Base-by-base conservation (phyloP, 2,797 vertebrate species). In the Crenuchus spilurus region DNA sequence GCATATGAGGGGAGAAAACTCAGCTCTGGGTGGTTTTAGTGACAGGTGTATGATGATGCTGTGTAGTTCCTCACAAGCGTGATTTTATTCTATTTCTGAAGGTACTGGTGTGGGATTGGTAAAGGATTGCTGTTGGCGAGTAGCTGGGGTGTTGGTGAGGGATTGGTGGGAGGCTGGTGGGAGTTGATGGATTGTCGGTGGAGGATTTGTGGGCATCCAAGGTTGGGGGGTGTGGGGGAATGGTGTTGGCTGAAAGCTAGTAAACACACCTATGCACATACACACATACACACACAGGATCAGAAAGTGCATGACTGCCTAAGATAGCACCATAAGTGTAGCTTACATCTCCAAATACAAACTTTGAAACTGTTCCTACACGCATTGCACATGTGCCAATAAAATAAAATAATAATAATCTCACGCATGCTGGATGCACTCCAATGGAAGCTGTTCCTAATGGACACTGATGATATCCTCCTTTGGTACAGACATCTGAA, bases 261-360 rank as follows among this genome's bases (percentile, higher is more conserved):
- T 49, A 52, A 41, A 39, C 55, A 37, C 62, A 54, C 77, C 13
- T 77, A 42, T 42, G 46, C 76, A 57, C 78, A 37, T 64, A 54
- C 66, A 46, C 63, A 14, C 55, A 44, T 51, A 46, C 68, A 61
- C 51, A 44, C 87, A 79, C 82, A 64, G 35, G 79, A 76, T 89
- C 86, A 88, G 80, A 92, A 92, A 92, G 91, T 92, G 89, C 91
- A 91, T 67, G 80, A 89, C 89, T 84, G 85, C 86, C 87, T 77
- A 77, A 78, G 81, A 85, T 92, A 93, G 92, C 91, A 93, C 92
- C 92, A 88, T 89, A 88, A 89, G 88, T 89, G 84, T 74, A 84
- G 88, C 79, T 88, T 86, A 86, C 76, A 87, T 85, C 74, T 82
- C 87, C 85, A 84, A 87, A 85, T 80, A 86, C 81, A 79, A 62